Evolutionary conservation across 2,113 vertebrate genomes (phyloP).

Genomic region (Chlamydotis undulata): DNA sequence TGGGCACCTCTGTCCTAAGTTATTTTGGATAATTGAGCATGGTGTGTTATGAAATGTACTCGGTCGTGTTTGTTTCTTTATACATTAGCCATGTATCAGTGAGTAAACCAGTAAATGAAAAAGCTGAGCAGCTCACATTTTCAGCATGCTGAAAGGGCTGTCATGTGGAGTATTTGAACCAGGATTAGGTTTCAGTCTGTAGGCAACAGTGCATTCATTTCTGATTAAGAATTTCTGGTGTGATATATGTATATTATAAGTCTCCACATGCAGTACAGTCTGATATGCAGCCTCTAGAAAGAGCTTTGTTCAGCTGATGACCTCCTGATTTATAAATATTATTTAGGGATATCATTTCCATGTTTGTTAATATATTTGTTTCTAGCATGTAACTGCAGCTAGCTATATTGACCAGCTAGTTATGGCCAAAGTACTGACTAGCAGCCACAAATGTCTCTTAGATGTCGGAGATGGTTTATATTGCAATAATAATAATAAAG

Average conservation of each 20-base stretch:
- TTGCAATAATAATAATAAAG: background rate
- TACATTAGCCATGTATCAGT: slow-evolving; percentile 7
- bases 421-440: background rate
- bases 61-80: background rate
- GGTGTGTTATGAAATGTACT: background rate
- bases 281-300: background rate
- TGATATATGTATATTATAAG: background rate
- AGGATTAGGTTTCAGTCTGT: background rate
- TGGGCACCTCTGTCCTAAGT: rapidly evolving
- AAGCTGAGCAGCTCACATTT: background rate
- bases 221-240: background rate
- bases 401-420: background rate
- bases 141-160: background rate
- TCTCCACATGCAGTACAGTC: background rate
- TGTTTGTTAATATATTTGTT: background rate
- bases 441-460: background rate
- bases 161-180: background rate
- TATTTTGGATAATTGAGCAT: background rate
- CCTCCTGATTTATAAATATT: background rate
- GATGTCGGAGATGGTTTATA: background rate
- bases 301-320: background rate
- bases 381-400: background rate
- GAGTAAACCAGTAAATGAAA: background rate
- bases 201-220: background rate
- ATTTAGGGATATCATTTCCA: background rate